Evolutionary conservation across 2,888 invertebrate genomes (phyloP).

Genomic region (Cantharis rustica): DNA sequence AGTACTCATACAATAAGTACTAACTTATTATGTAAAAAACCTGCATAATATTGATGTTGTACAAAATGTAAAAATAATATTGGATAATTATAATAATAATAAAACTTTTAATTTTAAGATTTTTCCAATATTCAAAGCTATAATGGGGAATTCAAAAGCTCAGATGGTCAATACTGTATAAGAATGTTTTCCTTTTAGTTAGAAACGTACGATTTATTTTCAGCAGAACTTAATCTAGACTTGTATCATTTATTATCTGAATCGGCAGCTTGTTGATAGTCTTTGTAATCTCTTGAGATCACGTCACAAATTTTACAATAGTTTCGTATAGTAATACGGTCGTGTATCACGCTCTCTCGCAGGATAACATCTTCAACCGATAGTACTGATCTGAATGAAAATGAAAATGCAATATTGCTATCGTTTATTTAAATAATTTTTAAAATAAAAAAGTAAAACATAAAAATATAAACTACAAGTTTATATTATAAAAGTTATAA

Average conservation of each 20-base stretch:
- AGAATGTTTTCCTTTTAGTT: background rate
- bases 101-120: background rate
- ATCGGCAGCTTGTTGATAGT: slow-evolving; percentile 23
- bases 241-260: slow-evolving; percentile 22
- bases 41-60: no score
- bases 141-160: background rate
- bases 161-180: background rate
- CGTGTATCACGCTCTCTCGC: slow-evolving; percentile 14
- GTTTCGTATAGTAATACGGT: slow-evolving; percentile 13
- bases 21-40: no score
- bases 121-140: background rate
- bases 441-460: background rate
- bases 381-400: slow-evolving; percentile 16
- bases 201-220: background rate
- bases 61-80: no score
- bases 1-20: no score
- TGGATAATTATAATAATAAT: no score
- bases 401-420: slow-evolving; percentile 6
- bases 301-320: slow-evolving; percentile 17
- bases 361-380: slow-evolving; percentile 16
- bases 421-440: background rate
- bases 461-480: no score
- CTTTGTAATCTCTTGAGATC: slow-evolving; percentile 17
- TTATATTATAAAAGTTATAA: background rate
- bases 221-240: slow-evolving; percentile 9